These are phyloP conservation scores for Agapostemon virescens DNA, from an alignment of 2,888 invertebrate genomes.

Conservation along the genomic window DNA sequence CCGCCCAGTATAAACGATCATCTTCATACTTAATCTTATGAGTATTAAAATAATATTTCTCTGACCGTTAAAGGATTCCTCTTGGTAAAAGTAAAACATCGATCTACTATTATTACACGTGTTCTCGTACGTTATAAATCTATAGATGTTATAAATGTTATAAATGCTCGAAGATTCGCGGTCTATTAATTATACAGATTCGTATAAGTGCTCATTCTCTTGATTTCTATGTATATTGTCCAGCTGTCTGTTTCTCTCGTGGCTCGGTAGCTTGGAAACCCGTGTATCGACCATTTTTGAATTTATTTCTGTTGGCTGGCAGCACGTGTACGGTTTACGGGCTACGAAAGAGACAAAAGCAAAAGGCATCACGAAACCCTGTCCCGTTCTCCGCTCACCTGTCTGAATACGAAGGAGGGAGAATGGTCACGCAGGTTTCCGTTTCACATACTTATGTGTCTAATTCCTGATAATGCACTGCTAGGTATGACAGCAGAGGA, in stretches of 20 bases:
- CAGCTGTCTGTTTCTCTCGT: constrained; percentile 18
- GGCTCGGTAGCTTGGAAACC: not conserved
- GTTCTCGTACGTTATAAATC: not conserved
- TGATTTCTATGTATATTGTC: not conserved
- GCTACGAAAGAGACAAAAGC: constrained; percentile 16
- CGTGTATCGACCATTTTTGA: not conserved
- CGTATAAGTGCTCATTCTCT: constrained; percentile 20
- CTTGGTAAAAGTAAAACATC: not conserved
- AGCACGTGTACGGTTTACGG: constrained; percentile 18
- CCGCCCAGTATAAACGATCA: not conserved
- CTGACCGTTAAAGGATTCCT: not conserved
- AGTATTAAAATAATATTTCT: not conserved
- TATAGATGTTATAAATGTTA: not conserved
- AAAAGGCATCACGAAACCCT: constrained; percentile 12
- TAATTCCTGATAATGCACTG: constrained; percentile 71
- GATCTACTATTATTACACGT: not conserved
- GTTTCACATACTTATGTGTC: constrained; percentile 62
- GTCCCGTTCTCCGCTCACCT: constrained; percentile 9
- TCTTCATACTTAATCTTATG: not conserved
- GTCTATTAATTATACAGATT: not conserved
- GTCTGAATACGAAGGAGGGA: constrained; percentile 32
- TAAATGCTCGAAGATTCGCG: not conserved
- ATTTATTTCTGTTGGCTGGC: not conserved
- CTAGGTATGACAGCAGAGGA: constrained; percentile 56
- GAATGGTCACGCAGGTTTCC: constrained; percentile 49